Evolutionary conservation across 2,888 invertebrate genomes (phyloP), one percentile per base, ranked within the genome.

Genomic region (Acanthoscelides obtectus): DNA sequence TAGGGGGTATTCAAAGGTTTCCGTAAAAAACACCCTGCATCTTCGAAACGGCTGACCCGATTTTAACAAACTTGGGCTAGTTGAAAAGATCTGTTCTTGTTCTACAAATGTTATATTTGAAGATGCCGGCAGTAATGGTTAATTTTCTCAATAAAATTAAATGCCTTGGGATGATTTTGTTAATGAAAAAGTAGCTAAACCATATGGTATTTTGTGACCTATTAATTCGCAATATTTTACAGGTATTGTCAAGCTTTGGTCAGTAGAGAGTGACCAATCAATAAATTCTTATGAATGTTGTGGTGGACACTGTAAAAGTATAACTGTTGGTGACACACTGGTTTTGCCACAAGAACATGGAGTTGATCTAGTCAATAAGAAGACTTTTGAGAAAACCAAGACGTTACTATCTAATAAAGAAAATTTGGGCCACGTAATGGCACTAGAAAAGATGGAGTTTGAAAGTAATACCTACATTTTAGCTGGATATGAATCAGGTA

Each of bases 281-380:
- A 86, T 88, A 72, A 87, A 88, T 73, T 86, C 86, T 5, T 87
- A 91, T 72, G 83, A 89, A n/a, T 88, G 88, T 70, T 89, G 90
- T 76, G 91, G 88, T 72, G 93, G 93, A 64, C 94, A 91, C 83
- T 94, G 94, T 84, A 90, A 91, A 81, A 90, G 90, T 72, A 88
- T 89, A 79, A 83, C 88, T 83, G 86, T 89, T 80, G 87, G 89
- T 83, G 86, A 90, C 80, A 88, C 88, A 81, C 84, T 91, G 76
- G 86, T 93, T 21, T 88, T 92, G 79, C 91, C 92, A 83, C 91
- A 93, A 80, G 89, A 89, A 77, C 87, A 88, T 79, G 86, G 85
- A 79, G 86, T 88, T 80, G 89, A 87, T 77, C 82, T 88, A 22
- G 74, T 88, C 22, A 84, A 86, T 74, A 79, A 87, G 0, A 83